Conservation (phyloP, 2,797 vertebrate species). For the Pachyuromys duprasi region DNA sequence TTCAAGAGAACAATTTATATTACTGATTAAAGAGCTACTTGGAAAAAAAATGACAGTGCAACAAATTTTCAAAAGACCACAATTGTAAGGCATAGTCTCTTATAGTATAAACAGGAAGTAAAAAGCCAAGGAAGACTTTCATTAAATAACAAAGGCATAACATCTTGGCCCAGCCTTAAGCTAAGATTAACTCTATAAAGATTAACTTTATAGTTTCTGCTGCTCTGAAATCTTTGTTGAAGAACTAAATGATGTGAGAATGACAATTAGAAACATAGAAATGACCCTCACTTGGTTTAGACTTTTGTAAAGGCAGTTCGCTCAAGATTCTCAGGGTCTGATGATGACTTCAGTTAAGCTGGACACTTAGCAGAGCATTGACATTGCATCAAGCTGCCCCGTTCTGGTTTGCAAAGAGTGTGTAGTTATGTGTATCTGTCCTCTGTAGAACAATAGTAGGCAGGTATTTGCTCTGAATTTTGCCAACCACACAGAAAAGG, state of each 20-base stretch:
- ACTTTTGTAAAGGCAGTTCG: not conserved
- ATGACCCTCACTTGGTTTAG: not conserved
- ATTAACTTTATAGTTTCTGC: not conserved
- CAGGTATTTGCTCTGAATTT: not conserved
- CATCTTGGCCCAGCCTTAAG: not conserved
- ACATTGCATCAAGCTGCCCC: not conserved
- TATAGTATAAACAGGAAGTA: not conserved
- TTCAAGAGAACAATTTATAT: slow-evolving; percentile 52
- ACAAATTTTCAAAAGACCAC: slow-evolving; percentile 54
- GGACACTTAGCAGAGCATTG: not conserved
- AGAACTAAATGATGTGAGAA: not conserved
- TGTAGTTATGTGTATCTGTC: not conserved
- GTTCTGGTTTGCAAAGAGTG: not conserved
- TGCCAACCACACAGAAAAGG: not conserved
- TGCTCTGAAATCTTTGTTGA: not conserved
- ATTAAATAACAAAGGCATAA: slow-evolving; percentile 38
- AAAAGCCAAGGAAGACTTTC: slow-evolving; percentile 13
- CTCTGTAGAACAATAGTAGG: not conserved
- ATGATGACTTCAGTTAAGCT: not conserved
- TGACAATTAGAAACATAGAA: not conserved
- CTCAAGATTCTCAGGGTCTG: not conserved
- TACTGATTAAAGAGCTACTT: slow-evolving; percentile 50
- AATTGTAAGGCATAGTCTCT: not conserved
- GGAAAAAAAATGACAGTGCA: slow-evolving; percentile 24
- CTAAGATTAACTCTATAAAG: slow-evolving; percentile 21